phyloP scores from a whole-genome alignment of 1,140 invertebrate species.

The Drosophila dunni region DNA sequence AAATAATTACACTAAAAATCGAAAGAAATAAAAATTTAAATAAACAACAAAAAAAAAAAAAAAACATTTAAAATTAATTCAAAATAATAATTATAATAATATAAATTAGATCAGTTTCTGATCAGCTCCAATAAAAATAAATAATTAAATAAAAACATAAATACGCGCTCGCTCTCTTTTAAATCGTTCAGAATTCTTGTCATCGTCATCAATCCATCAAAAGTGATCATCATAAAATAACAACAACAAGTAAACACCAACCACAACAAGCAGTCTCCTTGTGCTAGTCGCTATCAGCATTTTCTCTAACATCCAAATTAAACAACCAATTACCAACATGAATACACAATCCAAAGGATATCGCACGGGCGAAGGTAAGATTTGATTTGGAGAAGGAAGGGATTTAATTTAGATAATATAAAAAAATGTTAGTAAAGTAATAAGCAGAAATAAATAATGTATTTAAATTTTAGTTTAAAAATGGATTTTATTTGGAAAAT shows the following conservation, averaged over 20 bases:
- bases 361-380: slow-evolving; percentile 79
- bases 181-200: slow-evolving; percentile 32
- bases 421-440: too few relatives aligned
- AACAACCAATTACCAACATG: slow-evolving; percentile 68
- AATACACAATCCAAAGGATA: slow-evolving; percentile 83
- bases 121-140: slow-evolving; percentile 10
- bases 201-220: slow-evolving; percentile 31
- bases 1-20: slow-evolving; percentile 65
- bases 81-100: slow-evolving; percentile 22
- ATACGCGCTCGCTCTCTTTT: slow-evolving; percentile 33
- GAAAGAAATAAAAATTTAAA: slow-evolving; percentile 6
- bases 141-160: too few relatives aligned
- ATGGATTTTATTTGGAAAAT: too few relatives aligned
- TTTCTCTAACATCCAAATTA: slow-evolving; percentile 41
- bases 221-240: slow-evolving; percentile 30
- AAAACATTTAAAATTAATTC: slow-evolving; percentile 24
- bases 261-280: slow-evolving; percentile 62
- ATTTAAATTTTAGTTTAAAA: too few relatives aligned
- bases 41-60: slow-evolving; percentile 1
- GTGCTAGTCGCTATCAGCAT: slow-evolving; percentile 74
- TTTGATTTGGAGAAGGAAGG: neutral
- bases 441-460: too few relatives aligned
- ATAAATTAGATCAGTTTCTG: slow-evolving; percentile 34
- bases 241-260: slow-evolving; percentile 27
- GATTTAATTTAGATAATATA: neutral